Percentiles rank a stretch among this genome's conserved stretches.
These are phyloP conservation scores for Axea sp. DNA, from an alignment of 2,888 invertebrate species.

Conservation along the genomic window DNA sequence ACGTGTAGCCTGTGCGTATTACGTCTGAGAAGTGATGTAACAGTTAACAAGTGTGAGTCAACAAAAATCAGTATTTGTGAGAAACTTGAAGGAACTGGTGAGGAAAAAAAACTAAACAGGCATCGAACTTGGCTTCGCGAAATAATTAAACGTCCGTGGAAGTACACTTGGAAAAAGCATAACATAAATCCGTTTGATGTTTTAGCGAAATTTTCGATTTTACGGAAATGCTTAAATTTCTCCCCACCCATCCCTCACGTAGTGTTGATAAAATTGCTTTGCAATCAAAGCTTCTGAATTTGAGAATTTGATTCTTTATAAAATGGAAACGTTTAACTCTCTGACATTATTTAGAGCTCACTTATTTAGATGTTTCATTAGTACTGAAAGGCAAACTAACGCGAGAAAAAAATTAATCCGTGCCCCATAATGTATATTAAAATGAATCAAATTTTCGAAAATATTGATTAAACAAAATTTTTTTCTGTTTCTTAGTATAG, in stretches of 20 bases:
- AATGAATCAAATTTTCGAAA: too few species aligned
- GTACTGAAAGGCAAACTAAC: too few species aligned
- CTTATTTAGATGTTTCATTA: conserved; percentile 21
- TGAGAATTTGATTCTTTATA: conserved; percentile 36
- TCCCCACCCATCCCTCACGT: conserved; percentile 12
- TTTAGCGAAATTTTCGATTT: conserved; percentile 14
- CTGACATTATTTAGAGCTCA: conserved; percentile 26
- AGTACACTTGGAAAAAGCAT: background rate
- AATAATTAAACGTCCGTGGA: too few species aligned
- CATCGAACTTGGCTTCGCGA: too few species aligned
- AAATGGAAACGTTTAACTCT: conserved; percentile 43
- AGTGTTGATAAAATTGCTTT: conserved; percentile 45
- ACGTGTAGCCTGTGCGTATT: background rate
- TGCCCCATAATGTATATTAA: too few species aligned
- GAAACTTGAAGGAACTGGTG: background rate
- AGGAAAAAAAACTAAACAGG: background rate
- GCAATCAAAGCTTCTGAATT: conserved; percentile 44
- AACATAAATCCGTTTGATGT: conserved; percentile 24
- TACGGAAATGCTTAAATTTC: conserved; percentile 33
- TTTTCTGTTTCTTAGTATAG: too few species aligned
- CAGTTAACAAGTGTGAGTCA: background rate
- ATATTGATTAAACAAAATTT: too few species aligned
- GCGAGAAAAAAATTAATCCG: too few species aligned
- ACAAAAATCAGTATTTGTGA: background rate
- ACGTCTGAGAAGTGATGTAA: conserved; percentile 1